Evolutionary conservation across 2,797 vertebrate species (phyloP).

Genomic region (Acanthopagrus latus): DNA sequence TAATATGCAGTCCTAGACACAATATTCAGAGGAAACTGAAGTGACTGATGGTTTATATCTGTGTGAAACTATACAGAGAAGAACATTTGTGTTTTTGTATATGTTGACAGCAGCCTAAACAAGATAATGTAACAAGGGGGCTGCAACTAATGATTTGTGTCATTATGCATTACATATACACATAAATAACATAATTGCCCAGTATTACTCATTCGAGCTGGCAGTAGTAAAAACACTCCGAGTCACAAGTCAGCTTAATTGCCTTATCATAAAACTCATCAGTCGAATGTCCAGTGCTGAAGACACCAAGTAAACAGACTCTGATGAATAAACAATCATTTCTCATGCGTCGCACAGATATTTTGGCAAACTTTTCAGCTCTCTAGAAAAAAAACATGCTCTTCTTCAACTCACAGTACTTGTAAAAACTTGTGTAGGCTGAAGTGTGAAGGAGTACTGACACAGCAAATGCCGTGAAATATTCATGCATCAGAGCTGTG

Average conservation of each 20-base stretch:
- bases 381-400: background rate
- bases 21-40: background rate
- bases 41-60: background rate
- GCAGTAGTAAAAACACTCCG: background rate
- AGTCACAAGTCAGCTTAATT: background rate
- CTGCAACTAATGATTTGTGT: background rate
- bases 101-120: background rate
- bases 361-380: background rate
- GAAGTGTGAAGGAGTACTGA: conserved; percentile 49
- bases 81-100: background rate
- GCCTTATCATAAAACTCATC: background rate
- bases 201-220: background rate
- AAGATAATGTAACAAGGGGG: background rate
- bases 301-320: background rate
- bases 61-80: background rate
- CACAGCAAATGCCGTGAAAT: conserved; percentile 52
- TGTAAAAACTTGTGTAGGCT: conserved; percentile 35
- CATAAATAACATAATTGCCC: too few species aligned
- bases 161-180: background rate
- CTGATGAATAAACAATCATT: background rate
- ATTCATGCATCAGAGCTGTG: conserved; percentile 49
- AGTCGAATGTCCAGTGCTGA: background rate
- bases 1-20: conserved; percentile 4
- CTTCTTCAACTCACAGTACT: background rate
- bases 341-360: background rate